These are phyloP conservation scores for Pyralis farinalis DNA, from an alignment of 2,888 invertebrate genomes.

Conservation along the genomic window DNA sequence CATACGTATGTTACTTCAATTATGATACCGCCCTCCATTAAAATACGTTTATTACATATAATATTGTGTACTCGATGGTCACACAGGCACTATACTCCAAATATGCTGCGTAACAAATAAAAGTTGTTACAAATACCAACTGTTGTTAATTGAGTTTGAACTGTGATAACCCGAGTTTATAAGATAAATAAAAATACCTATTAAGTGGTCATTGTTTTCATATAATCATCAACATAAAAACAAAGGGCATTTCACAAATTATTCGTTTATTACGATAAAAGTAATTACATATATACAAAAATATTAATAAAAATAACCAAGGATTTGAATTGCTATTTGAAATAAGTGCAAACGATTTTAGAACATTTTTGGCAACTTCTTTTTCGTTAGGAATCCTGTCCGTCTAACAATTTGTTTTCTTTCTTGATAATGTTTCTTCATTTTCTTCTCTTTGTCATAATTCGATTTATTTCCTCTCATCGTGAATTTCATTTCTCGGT, in stretches of 20 bases:
- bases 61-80: too few relatives aligned
- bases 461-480: slow-evolving; percentile 80
- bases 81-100: too few relatives aligned
- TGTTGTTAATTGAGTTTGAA: slow-evolving; percentile 3
- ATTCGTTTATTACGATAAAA: too few relatives aligned
- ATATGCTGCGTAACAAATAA: not conserved
- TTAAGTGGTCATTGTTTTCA: not conserved
- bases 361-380: slow-evolving; percentile 43
- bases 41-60: too few relatives aligned
- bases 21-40: too few relatives aligned
- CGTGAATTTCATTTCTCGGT: slow-evolving; percentile 90
- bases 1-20: too few relatives aligned
- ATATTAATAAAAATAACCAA: too few relatives aligned
- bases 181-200: slow-evolving; percentile 5
- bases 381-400: slow-evolving; percentile 64
- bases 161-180: slow-evolving; percentile 3
- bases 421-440: slow-evolving; percentile 85
- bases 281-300: too few relatives aligned
- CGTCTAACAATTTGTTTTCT: slow-evolving; percentile 82
- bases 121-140: not conserved
- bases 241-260: not conserved
- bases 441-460: slow-evolving; percentile 79
- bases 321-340: too few relatives aligned
- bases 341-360: too few relatives aligned
- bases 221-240: slow-evolving; percentile 5